Conservation (phyloP, 2,797 vertebrate genomes). For the Alcedo quadribrachys region DNA sequence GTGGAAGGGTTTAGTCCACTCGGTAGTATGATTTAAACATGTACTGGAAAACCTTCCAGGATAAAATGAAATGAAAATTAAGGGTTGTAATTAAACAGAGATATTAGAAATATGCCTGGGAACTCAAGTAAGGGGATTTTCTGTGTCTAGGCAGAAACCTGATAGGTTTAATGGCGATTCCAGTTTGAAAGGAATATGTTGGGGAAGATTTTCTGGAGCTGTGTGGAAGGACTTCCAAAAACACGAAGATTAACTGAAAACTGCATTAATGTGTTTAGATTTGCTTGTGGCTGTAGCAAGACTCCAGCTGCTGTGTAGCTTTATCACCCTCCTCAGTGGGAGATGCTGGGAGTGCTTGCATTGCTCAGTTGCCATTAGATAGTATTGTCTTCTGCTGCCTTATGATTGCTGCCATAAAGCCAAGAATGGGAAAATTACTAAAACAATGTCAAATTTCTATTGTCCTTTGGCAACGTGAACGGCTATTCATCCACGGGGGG, state of each 20-base stretch:
- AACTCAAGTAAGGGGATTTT: constrained; percentile 17
- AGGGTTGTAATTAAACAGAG: constrained; percentile 23
- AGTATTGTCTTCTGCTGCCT: background rate
- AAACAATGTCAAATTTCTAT: background rate
- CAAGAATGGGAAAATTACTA: background rate
- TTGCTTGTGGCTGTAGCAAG: constrained; percentile 30
- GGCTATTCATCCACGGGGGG: background rate
- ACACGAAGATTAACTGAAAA: background rate
- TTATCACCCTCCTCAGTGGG: background rate
- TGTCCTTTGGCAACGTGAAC: background rate
- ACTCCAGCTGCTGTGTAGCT: constrained; percentile 21
- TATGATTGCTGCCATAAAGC: background rate
- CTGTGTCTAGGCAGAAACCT: constrained; percentile 25
- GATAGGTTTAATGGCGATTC: constrained; percentile 56
- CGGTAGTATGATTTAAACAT: background rate
- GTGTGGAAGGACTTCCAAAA: constrained; percentile 7
- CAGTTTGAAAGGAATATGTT: constrained; percentile 41
- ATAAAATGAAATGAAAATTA: constrained; percentile 37
- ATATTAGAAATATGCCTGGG: constrained; percentile 37
- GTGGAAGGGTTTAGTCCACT: background rate
- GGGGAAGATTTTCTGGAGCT: constrained; percentile 17
- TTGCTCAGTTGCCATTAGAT: background rate
- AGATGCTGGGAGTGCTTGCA: background rate
- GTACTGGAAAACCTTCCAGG: background rate
- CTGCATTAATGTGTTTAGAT: constrained; percentile 13